Evolutionary conservation across 2,113 vertebrate genomes (phyloP).

Genomic region (Ariopsis seemanni): DNA sequence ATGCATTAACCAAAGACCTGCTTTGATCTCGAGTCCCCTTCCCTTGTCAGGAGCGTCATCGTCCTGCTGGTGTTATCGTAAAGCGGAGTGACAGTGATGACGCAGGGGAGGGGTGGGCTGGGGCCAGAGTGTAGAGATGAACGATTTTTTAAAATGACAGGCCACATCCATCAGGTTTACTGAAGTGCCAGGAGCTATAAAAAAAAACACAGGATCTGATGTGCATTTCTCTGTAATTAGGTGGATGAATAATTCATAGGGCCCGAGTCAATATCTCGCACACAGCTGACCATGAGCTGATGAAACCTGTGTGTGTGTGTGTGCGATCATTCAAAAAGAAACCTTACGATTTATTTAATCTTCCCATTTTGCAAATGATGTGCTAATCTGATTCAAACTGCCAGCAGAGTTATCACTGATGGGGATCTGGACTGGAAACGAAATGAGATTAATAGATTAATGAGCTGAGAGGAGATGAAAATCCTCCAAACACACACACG

Average conservation of each 20-base stretch:
- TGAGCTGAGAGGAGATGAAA: conserved; percentile 50
- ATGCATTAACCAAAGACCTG: neutral
- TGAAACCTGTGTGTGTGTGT: conserved; percentile 11
- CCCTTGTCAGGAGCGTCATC: neutral
- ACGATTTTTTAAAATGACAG: conserved; percentile 42
- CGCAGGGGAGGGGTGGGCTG: neutral
- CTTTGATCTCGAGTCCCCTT: neutral
- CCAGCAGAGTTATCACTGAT: conserved; percentile 48
- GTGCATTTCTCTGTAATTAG: conserved; percentile 56
- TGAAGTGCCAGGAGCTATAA: conserved; percentile 42
- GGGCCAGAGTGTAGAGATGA: neutral
- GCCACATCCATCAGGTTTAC: conserved; percentile 43
- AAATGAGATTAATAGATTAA: conserved; percentile 62
- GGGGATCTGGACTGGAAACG: conserved; percentile 51
- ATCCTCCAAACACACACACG: conserved; percentile 42
- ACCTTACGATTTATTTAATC: conserved; percentile 47
- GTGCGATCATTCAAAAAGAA: neutral
- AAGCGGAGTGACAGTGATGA: conserved; percentile 17
- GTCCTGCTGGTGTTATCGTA: conserved; percentile 8
- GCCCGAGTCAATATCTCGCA: conserved; percentile 48
- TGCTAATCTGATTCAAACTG: conserved; percentile 49
- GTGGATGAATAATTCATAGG: conserved; percentile 53
- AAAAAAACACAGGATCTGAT: conserved; percentile 40
- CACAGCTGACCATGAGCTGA: conserved; percentile 48
- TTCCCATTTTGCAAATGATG: conserved; percentile 54